phyloP scores from a whole-genome alignment of 2,113 vertebrate species.

The Myodes glareolus region DNA sequence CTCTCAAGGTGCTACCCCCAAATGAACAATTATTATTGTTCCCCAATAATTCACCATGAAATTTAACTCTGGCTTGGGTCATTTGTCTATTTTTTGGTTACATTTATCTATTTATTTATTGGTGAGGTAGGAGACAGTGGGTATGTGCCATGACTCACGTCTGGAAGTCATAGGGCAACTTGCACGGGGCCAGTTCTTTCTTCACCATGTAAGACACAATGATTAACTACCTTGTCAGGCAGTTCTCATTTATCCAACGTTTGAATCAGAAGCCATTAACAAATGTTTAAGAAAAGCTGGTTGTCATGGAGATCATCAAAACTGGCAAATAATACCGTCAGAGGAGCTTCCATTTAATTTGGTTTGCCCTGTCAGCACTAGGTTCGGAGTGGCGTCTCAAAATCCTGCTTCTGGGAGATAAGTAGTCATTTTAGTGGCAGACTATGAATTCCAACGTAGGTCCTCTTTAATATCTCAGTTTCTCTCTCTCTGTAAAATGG shows the following conservation, averaged over 20 bases:
- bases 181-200: not conserved
- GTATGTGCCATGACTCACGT: not conserved
- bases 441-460: not conserved
- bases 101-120: not conserved
- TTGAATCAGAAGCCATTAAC: not conserved
- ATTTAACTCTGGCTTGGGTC: not conserved
- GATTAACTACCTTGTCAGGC: not conserved
- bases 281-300: not conserved
- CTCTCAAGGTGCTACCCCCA: not conserved
- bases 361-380: not conserved
- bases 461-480: not conserved
- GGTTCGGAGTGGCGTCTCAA: not conserved
- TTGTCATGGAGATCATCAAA: not conserved
- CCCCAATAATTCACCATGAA: not conserved
- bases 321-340: not conserved
- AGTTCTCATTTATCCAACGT: not conserved
- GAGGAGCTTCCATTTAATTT: conserved; percentile 20
- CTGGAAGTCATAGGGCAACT: not conserved
- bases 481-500: conserved; percentile 38
- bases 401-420: conserved; percentile 2
- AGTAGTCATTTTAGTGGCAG: not conserved
- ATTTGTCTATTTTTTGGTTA: not conserved
- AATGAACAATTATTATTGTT: not conserved
- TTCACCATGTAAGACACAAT: not conserved
- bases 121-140: not conserved